A percentile compares a stretch with the other conserved stretches of the same genome.
Evolutionary conservation across 53 echinoderm and acorn worm species (phyloP).

Genomic region (Holothuria leucospilota): DNA sequence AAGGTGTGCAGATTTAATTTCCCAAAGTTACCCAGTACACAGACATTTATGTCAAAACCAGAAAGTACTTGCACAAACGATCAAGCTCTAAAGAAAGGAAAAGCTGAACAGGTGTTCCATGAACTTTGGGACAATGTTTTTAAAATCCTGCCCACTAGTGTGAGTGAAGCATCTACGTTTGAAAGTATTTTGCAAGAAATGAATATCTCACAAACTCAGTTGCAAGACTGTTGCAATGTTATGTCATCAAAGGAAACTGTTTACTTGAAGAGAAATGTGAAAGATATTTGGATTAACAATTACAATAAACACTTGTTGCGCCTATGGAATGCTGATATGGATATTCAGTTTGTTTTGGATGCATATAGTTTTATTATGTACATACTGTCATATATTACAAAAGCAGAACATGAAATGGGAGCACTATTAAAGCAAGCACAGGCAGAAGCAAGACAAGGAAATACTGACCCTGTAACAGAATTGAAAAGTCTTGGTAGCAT

Average conservation of each 20-base stretch:
- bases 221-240: too few species aligned
- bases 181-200: conserved; percentile 3
- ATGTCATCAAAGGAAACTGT: conserved; percentile 28
- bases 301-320: conserved; percentile 33
- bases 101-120: not conserved
- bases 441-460: conserved; percentile 37
- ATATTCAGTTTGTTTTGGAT: conserved; percentile 54
- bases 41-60: conserved; percentile 62
- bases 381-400: conserved; percentile 19
- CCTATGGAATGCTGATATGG: conserved; percentile 54
- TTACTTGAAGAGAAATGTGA: conserved; percentile 32
- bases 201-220: too few species aligned
- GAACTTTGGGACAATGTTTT: not conserved
- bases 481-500: conserved; percentile 39
- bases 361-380: conserved; percentile 54
- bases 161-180: not conserved
- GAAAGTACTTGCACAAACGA: too few species aligned
- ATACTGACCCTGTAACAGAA: conserved; percentile 43
- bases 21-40: conserved; percentile 70
- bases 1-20: conserved; percentile 76
- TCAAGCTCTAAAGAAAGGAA: not conserved
- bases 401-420: conserved; percentile 34
- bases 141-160: too few species aligned
- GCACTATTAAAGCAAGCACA: conserved; percentile 36
- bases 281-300: conserved; percentile 46